Evolutionary conservation across 2,888 invertebrate genomes (phyloP).

Genomic region (Vesta saturnalis): DNA sequence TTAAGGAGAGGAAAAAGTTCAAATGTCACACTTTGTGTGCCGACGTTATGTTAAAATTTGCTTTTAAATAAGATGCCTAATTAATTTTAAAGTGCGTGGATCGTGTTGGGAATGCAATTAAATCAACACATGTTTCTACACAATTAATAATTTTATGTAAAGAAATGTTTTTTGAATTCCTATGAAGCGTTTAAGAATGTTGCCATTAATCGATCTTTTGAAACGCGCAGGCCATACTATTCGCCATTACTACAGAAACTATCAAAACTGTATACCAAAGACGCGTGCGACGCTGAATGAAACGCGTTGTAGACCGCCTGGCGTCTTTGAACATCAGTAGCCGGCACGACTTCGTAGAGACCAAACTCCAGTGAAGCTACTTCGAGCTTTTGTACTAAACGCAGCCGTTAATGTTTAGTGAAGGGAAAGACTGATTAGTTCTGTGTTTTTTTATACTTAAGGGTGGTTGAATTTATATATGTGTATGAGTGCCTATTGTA

Average conservation of each 20-base stretch:
- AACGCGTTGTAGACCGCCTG: constrained; percentile 40
- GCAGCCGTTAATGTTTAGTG: neutral
- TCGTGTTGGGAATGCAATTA: no score
- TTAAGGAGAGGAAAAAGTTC: no score
- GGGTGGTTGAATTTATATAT: neutral
- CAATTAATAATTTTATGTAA: neutral
- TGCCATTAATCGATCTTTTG: constrained; percentile 30
- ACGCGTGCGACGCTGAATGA: constrained; percentile 46
- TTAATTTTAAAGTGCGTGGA: no score
- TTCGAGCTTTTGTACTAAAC: constrained; percentile 5
- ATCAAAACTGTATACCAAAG: constrained; percentile 50
- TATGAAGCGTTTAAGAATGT: constrained; percentile 32
- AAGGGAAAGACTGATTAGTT: neutral
- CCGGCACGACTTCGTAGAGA: constrained; percentile 29
- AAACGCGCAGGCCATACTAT: constrained; percentile 34
- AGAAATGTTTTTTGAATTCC: neutral
- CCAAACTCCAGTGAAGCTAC: constrained; percentile 12
- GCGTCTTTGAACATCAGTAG: constrained; percentile 37
- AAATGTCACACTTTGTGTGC: no score
- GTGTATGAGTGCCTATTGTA: neutral
- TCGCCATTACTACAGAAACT: constrained; percentile 26
- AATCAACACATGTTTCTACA: no score
- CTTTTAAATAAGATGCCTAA: no score
- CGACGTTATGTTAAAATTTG: no score
- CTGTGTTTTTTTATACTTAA: neutral